These are phyloP conservation scores for Bubalus kerabau DNA, from an alignment of 2,113 vertebrate species.

Conservation along the genomic window DNA sequence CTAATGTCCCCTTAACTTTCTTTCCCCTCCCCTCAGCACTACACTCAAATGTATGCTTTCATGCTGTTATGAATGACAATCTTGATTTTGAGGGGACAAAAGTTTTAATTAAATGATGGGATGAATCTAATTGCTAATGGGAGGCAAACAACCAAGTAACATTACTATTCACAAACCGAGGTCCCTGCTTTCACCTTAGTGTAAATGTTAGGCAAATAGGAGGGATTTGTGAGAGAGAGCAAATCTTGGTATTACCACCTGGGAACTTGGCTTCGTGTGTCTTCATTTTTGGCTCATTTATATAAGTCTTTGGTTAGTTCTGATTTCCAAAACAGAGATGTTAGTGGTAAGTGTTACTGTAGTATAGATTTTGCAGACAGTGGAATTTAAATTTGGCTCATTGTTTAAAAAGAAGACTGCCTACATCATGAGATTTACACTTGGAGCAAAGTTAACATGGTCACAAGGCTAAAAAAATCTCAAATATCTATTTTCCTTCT, in stretches of 20 bases:
- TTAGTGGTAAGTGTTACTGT: not conserved
- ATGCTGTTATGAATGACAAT: not conserved
- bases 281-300: not conserved
- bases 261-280: not conserved
- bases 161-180: not conserved
- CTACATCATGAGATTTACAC: not conserved
- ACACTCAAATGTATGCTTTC: not conserved
- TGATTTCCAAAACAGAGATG: not conserved
- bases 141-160: not conserved
- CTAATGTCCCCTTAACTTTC: not conserved
- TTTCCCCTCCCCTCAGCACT: accelerated
- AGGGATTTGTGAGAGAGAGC: not conserved
- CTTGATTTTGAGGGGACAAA: not conserved
- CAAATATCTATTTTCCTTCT: constrained; percentile 1
- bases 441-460: not conserved
- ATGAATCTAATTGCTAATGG: not conserved
- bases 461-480: not conserved
- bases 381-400: not conserved
- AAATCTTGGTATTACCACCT: not conserved
- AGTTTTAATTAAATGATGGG: not conserved
- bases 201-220: not conserved
- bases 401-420: not conserved
- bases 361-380: not conserved
- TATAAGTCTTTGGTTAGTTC: not conserved
- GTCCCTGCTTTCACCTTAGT: not conserved